Evolutionary conservation across 2,113 vertebrate species (phyloP), one percentile per base, ranked within the genome.

Genomic region (Corythaixoides concolor): DNA sequence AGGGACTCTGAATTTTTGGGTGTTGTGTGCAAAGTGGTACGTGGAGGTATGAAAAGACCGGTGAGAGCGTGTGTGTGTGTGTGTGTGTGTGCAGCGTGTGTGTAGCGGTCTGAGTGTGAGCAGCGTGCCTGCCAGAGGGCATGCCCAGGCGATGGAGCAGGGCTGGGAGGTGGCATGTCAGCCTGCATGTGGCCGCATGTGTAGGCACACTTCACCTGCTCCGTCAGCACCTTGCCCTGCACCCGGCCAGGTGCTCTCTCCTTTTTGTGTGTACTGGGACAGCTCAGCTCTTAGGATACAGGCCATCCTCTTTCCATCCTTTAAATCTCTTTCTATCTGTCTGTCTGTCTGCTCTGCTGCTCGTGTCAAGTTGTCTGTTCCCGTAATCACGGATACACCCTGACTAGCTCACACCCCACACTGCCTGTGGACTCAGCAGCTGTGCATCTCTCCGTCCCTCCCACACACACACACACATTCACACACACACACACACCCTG

Each of bases 381-480:
- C 90, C 89, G 85, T 68, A 88, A 90, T 39, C n/a, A 43, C 83
- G 2, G 53, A 62, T 86, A 74, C 0, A 35, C 96, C 88, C 66
- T 66, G 73, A 68, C 80, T 94, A 83, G 88, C 93, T 97, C 90
- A 74, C 88, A 95, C 95, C 89, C 92, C 80, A 39, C 89, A 67
- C 89, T 96, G 97, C 96, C 94, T 95, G 96, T 97, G 97, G 96
- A 97, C 96, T 95, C 94, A 66, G 93, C 95, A 97, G 95, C 97
- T 96, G 96, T 95, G 90, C 88, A 93, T 95, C 96, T 76, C 95
- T 96, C 87, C 8, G 76, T 94, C 95, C 93, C 69, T 91, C 94
- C 90, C 97, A 67, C 81, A 64, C 80, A 35, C 87, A n/a, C 87
- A 52, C 93, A 90, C 95, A 78, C 89, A 89, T 50, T 47, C 95